Base-by-base conservation (phyloP, 2,113 vertebrate species). In the Baryphthengus martii region DNA sequence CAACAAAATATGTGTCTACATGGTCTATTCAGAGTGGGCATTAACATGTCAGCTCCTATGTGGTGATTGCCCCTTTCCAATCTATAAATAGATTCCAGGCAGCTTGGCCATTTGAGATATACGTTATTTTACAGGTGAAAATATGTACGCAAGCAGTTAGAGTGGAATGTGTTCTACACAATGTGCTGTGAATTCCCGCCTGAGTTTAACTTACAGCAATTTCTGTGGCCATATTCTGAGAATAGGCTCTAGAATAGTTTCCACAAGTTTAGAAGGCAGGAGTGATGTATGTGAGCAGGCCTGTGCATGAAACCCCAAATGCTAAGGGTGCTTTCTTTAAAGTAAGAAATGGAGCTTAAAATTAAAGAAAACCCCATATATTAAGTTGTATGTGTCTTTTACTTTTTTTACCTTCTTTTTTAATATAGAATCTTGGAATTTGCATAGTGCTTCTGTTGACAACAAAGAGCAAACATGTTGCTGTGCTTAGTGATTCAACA, bases 401-500 rank as follows among this genome's bases (percentile, higher is more conserved):
- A 21, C 28, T 6, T 28, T 74, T 80, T 29, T 63, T 89, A 68
- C 26, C 14, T 13, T 53, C 53, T 74, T 68, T 19, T 31, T 66
- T 31, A 37, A 42, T 70, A 5, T 4, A 67, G 28, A 23, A 47
- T 81, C 31, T 53, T 74, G 56, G 47, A 88, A 88, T 71, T 66
- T 31, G 19, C 42, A 7, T 19, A 52, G 52, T 63, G 62, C 42
- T 80, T 29, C 61, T 81, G 56, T 49, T 92, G 91, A 65, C 67
- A 88, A 23, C 85, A 35, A 63, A 86, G 62, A 88, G 88, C 79
- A 78, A 5, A 74, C 92, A 56, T 58, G 29, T 72, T 71, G 61
- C 66, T 79, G 88, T 93, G 94, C 77, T 55, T 50, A 37, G 72
- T 90, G 79, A 62, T 89, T 87, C 70, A 89, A 79, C 86, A 81